Base-by-base conservation (phyloP, 37 sponge, comb jelly and placozoan species). In the Petrosia ficiformis region DNA sequence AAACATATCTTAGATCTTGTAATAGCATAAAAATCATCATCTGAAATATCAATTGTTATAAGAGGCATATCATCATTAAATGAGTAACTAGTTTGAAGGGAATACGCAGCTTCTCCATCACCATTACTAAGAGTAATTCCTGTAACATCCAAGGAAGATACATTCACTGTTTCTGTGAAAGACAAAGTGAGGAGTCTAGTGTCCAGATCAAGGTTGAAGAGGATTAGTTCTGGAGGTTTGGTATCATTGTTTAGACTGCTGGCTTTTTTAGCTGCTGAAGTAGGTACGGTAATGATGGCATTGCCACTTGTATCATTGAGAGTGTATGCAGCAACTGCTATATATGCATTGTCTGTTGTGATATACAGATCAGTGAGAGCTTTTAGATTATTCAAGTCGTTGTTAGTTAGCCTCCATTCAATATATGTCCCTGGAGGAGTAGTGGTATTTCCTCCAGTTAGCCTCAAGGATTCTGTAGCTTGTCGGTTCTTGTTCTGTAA, bases 121-220 rank as follows among this genome's bases (percentile, higher is more conserved):
- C 42, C 44, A 30, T 58, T 25, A 31, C 74, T n/a, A 29, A 89
- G 64, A 2, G 80, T 82, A 1, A 93, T 54, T 6, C 78, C 87
- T 35, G 80, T 42, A 3, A 93, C 77, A 44, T 75, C 69, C 57
- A 93, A 71, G 10, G 87, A 77, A 35, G 84, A 68, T 5, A 79
- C 74, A 57, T 93, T 89, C 6, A 93, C 90, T 39, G 90, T 93
- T 44, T 93, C 94, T 69, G 76, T 72, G 77, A 89, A 93, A n/a
- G 54, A 60, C 22, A 93, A 72, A 4, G 58, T 0, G 10, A 93
- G 68, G 22, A 67, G 80, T 57, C 78, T 30, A 31, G 72, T 63
- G 71, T 86, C 52, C 39, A 92, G 39, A 58, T 95, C 66, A 16
- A 95, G 67, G 2, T 14, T 52, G 58, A 89, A 93, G 34, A n/a